phyloP scores from a whole-genome alignment of 2,888 invertebrate genomes.

The Prosopocoilus inquinatus region DNA sequence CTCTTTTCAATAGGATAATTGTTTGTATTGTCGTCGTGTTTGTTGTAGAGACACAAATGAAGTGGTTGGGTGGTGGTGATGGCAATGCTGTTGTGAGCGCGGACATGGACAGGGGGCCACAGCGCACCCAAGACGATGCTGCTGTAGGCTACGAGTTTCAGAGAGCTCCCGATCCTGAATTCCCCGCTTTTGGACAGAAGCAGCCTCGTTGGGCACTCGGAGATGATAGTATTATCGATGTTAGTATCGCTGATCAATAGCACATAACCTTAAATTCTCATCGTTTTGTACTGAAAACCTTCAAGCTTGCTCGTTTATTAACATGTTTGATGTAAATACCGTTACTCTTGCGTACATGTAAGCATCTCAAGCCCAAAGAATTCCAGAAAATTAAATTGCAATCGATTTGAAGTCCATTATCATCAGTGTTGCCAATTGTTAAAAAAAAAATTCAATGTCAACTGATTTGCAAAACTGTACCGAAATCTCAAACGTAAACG shows the following conservation, averaged over 20 bases:
- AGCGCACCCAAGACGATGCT: constrained; percentile 84
- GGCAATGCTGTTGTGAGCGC: constrained; percentile 61
- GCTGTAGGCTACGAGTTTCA: constrained; percentile 92
- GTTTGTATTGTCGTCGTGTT: constrained; percentile 5
- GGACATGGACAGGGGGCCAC: constrained; percentile 67
- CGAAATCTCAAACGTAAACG: too few species aligned
- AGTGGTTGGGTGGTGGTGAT: constrained; percentile 71
- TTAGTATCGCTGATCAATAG: constrained; percentile 52
- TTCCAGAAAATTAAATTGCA: too few species aligned
- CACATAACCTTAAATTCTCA: background rate
- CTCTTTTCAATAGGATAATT: background rate
- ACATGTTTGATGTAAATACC: too few species aligned
- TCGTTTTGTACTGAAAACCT: too few species aligned
- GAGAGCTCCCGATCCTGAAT: constrained; percentile 77
- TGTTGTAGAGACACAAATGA: constrained; percentile 59
- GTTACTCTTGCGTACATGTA: too few species aligned
- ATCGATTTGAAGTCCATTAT: too few species aligned
- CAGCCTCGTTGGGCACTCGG: constrained; percentile 83
- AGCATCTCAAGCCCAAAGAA: too few species aligned
- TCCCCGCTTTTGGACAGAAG: constrained; percentile 69
- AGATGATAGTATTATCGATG: constrained; percentile 85
- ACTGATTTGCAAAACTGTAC: too few species aligned
- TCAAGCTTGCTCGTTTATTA: too few species aligned
- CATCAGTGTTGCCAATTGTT: too few species aligned
- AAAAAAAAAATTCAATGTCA: too few species aligned